phyloP scores from a whole-genome alignment of 2,113 vertebrate genomes.

The Ochotona curzoniae region DNA sequence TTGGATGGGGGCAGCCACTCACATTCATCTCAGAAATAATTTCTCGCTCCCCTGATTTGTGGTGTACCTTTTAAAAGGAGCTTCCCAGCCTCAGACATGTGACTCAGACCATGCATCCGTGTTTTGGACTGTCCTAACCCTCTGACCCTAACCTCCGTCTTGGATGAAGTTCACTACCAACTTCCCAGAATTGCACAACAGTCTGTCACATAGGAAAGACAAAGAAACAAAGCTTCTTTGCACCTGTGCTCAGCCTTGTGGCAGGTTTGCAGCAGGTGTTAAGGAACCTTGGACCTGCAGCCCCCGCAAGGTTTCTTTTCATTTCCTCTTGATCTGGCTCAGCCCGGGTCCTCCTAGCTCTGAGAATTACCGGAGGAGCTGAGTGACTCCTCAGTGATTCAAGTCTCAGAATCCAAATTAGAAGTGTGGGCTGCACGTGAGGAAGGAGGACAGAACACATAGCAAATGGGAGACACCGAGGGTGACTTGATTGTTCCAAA shows the following conservation, averaged over 20 bases:
- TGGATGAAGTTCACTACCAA: not conserved
- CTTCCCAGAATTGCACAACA: not conserved
- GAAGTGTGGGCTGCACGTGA: not conserved
- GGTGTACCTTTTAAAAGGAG: not conserved
- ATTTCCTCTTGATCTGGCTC: slow-evolving; percentile 55
- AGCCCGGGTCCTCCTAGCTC: not conserved
- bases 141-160: not conserved
- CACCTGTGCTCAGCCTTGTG: not conserved
- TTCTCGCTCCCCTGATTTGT: not conserved
- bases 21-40: too few relatives aligned
- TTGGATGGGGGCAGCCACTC: too few relatives aligned
- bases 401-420: not conserved
- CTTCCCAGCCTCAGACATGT: not conserved
- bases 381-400: not conserved
- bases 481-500: not conserved
- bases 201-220: not conserved
- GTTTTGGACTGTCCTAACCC: not conserved
- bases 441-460: not conserved
- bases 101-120: too few relatives aligned
- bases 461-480: not conserved
- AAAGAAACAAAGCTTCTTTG: not conserved
- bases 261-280: slow-evolving; percentile 58
- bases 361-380: not conserved
- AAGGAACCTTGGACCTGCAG: slow-evolving; percentile 39
- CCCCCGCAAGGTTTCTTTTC: not conserved